Conservation (phyloP, 2,113 vertebrate genomes). For the Semnornis frantzii region DNA sequence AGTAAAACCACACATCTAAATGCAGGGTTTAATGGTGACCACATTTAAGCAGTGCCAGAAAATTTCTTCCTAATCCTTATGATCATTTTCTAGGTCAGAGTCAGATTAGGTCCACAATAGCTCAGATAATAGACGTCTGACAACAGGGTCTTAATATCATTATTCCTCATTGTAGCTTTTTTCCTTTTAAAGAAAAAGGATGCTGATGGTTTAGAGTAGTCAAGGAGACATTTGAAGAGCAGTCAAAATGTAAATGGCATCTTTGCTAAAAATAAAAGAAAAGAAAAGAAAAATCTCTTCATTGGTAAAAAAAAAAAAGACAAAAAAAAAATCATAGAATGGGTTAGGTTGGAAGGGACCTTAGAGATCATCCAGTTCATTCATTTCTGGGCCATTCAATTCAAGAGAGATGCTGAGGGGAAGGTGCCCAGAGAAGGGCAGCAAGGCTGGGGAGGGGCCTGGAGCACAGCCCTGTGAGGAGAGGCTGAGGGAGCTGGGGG, state of each 20-base stretch:
- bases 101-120: constrained; percentile 14
- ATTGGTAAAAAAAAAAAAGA: not conserved
- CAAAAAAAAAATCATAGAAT: not conserved
- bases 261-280: not conserved
- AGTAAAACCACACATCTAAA: not conserved
- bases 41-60: not conserved
- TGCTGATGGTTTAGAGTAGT: not conserved
- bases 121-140: not conserved
- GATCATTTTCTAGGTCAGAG: constrained; percentile 54
- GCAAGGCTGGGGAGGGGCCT: no score
- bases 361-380: no score
- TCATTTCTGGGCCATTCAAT: no score
- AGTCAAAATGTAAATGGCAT: not conserved
- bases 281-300: not conserved
- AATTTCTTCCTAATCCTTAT: constrained; percentile 12
- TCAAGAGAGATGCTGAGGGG: no score
- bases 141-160: not conserved
- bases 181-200: not conserved
- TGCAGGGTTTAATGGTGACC: not conserved
- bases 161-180: not conserved
- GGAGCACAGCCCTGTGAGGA: no score
- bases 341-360: no score
- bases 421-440: no score
- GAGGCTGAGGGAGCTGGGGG: no score
- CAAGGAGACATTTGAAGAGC: not conserved